Base-by-base conservation (phyloP, 2,113 vertebrate genomes). In the Pterocles orientalis region DNA sequence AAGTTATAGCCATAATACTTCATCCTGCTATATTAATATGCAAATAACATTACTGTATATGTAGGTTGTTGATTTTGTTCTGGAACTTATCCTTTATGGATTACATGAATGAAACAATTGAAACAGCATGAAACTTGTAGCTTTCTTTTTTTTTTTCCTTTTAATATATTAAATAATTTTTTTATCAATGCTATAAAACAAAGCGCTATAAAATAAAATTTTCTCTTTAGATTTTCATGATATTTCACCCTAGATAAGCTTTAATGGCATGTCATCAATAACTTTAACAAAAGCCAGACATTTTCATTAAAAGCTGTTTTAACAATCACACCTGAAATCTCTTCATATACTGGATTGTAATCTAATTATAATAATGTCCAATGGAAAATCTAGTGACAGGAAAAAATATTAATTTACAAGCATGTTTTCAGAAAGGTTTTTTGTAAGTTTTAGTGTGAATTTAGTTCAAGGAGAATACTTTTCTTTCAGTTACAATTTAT, bases 371-470 rank as follows among this genome's bases (percentile, higher is more conserved):
- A 84, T 95, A 75, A 70, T 50, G 29, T 92, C 91, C 90, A 84
- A 47, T 75, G 77, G 75, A 97, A 93, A 94, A 93, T 94, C 58
- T 88, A 77, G 72, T 72, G 34, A 71, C 73, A 84, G 86, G 86
- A 86, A 94, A 88, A 77, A 90, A 75, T 94, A 34, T 83, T 92
- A 73, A 94, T 97, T 97, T 95, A 81, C 86, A 96, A 91, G 76
- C 64, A 48, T 91, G 36, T 95, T 97, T 97, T 97, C 82, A 92
- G 85, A 94, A 85, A 47, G 14, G 45, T 91, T 72, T 97, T 91
- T 87, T 53, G n/a, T 95, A 92, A 91, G 69, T 96, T 96, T 91
- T 58, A 92, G 61, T 96, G 79, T 66, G 84, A 91, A 83, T 94
- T 93, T 97, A 90, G 65, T 96, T 94, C 86, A 92, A 97, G 92